A percentile compares a stretch with the other conserved stretches of the same genome.
These are phyloP conservation scores for Vulpes vulpes DNA, from an alignment of 2,113 vertebrate species.

Conservation along the genomic window DNA sequence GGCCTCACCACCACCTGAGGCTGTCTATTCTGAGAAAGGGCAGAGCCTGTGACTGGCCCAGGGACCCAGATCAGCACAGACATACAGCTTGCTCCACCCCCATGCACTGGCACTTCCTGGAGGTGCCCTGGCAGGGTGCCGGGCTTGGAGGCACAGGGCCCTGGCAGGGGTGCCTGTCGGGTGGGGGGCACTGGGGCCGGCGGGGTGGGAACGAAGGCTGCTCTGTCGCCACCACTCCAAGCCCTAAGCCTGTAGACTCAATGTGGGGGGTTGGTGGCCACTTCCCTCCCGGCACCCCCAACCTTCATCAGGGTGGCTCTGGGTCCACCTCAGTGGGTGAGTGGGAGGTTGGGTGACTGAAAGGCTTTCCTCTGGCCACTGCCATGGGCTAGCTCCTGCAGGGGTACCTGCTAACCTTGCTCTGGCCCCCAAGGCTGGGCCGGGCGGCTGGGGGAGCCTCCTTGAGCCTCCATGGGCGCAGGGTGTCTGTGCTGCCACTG, in stretches of 20 bases:
- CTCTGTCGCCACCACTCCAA: not conserved
- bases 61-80: not conserved
- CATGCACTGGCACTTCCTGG: not conserved
- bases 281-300: rapidly evolving
- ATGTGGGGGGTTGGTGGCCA: not conserved
- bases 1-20: rapidly evolving
- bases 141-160: not conserved
- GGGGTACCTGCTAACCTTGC: not conserved
- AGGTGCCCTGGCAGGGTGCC: rapidly evolving
- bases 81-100: not conserved
- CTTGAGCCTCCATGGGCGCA: not conserved
- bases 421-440: not conserved
- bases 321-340: not conserved
- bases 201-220: not conserved
- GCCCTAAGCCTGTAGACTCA: not conserved
- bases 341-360: not conserved
- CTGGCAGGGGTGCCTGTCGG: rapidly evolving
- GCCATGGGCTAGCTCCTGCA: not conserved
- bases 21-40: not conserved
- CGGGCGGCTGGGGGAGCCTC: not conserved
- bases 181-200: rapidly evolving
- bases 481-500: not conserved
- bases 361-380: not conserved
- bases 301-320: not conserved
- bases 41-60: not conserved